These are phyloP conservation scores for Caenorhabditis sp. DNA, from an alignment of 2,888 invertebrate genomes.

Conservation along the genomic window DNA sequence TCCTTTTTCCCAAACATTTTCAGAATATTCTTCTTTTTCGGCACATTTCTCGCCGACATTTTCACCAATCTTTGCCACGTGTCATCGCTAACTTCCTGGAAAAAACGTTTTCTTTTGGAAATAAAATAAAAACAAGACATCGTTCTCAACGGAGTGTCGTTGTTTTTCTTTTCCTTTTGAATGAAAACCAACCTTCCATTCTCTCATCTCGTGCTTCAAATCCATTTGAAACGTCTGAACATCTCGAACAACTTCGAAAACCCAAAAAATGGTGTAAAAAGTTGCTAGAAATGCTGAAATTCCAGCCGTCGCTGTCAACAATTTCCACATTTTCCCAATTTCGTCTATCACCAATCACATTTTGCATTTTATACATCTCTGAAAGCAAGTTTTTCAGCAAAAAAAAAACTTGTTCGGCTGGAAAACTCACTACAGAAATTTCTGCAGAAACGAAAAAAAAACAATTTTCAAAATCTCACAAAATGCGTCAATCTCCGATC, in stretches of 20 bases:
- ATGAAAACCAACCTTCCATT: conserved; percentile 16
- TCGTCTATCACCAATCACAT: no score
- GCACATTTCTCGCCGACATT: conserved; percentile 32
- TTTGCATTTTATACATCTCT: neutral
- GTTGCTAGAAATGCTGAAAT: conserved; percentile 17
- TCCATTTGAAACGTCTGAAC: conserved; percentile 15
- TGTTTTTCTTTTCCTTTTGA: neutral
- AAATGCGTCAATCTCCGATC: no score
- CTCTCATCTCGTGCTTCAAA: conserved; percentile 11
- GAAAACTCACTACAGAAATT: no score
- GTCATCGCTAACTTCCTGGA: conserved; percentile 31
- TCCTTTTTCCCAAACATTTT: conserved; percentile 27
- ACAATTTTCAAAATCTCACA: no score
- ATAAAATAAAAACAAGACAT: neutral
- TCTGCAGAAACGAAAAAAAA: no score
- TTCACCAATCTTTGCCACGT: conserved; percentile 24
- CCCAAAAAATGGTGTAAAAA: conserved; percentile 15
- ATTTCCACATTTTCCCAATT: conserved; percentile 31
- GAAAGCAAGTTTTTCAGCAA: neutral
- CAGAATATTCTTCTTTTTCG: conserved; percentile 25
- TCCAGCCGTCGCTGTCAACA: conserved; percentile 23
- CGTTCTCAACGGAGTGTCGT: no score
- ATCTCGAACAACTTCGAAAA: conserved; percentile 13
- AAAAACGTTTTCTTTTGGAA: neutral
- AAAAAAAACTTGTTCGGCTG: no score